Percentiles rank a stretch among this genome's conserved stretches.
Conservation (phyloP, 1,140 invertebrate genomes). For the Tachypleus tridentatus region DNA sequence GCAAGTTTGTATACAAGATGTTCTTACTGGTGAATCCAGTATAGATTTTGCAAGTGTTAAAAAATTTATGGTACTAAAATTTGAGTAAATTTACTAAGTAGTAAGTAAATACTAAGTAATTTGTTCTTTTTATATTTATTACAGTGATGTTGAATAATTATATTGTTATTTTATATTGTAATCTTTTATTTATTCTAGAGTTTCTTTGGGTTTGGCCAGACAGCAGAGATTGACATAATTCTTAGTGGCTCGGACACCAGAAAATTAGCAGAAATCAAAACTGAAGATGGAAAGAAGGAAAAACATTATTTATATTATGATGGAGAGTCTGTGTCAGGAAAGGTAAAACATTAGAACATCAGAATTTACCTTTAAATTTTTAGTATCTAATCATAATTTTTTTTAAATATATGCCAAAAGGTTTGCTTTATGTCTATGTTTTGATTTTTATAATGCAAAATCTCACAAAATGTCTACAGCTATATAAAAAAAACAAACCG, state of each 20-base stretch:
- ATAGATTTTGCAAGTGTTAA: too few species aligned
- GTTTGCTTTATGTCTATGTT: not conserved
- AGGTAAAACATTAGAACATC: slow-evolving; percentile 32
- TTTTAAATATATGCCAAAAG: not conserved
- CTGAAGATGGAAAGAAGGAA: slow-evolving; percentile 95
- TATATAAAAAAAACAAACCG: too few species aligned
- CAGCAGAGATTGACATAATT: slow-evolving; percentile 93
- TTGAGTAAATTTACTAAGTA: too few species aligned
- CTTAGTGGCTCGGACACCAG: slow-evolving; percentile 82
- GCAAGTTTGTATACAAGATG: too few species aligned
- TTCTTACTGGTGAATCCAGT: too few species aligned
- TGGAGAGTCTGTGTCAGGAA: slow-evolving; percentile 94
- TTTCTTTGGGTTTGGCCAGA: slow-evolving; percentile 98
- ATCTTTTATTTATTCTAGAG: slow-evolving; percentile 3
- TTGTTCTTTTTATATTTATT: too few species aligned
- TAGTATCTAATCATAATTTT: not conserved
- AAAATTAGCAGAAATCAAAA: slow-evolving; percentile 91
- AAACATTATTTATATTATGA: slow-evolving; percentile 91
- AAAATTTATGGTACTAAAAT: too few species aligned
- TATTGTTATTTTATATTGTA: too few species aligned
- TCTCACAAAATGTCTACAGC: too few species aligned
- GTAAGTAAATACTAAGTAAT: too few species aligned
- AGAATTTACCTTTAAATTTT: not conserved
- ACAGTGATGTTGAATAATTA: too few species aligned
- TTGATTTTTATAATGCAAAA: too few species aligned